These are phyloP conservation scores for Drosophila saltans DNA, from an alignment of 1,140 invertebrate species.

Conservation along the genomic window DNA sequence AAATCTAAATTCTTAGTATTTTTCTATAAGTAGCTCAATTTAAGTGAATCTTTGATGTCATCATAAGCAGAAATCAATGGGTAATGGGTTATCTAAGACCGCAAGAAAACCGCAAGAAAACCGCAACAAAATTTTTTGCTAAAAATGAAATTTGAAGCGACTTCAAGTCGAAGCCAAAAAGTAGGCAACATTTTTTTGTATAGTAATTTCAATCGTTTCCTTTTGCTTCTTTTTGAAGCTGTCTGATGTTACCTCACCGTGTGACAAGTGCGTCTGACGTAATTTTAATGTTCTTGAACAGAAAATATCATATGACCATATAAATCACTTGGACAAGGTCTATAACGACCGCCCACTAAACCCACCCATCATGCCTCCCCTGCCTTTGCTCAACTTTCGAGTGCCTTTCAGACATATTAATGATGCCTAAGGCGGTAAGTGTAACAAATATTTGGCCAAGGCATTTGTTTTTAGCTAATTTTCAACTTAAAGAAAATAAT, in stretches of 20 bases:
- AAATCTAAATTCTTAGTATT: too few species aligned
- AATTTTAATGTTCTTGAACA: constrained; percentile 49
- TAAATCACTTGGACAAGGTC: constrained; percentile 56
- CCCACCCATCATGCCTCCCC: constrained; percentile 13
- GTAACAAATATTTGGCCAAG: constrained; percentile 43
- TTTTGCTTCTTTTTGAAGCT: constrained; percentile 38
- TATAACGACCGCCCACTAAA: constrained; percentile 17
- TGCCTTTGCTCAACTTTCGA: constrained; percentile 9
- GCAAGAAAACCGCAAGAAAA: constrained; percentile 22
- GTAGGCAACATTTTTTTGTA: neutral
- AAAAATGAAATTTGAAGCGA: constrained; percentile 38
- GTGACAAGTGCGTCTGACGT: constrained; percentile 45
- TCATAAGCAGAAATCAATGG: constrained; percentile 29
- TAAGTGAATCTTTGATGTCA: constrained; percentile 41
- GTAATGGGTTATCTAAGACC: constrained; percentile 10
- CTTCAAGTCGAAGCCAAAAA: constrained; percentile 32
- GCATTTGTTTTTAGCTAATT: constrained; percentile 46
- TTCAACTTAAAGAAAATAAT: constrained; percentile 34
- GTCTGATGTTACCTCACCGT: constrained; percentile 48
- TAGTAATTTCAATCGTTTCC: constrained; percentile 1
- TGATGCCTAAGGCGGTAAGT: constrained; percentile 43
- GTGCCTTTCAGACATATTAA: constrained; percentile 30
- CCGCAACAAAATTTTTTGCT: constrained; percentile 23
- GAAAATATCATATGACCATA: constrained; percentile 60
- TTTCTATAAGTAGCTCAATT: neutral